phyloP scores from a whole-genome alignment of 2,797 vertebrate species.

The Chaenodraco wilsoni region DNA sequence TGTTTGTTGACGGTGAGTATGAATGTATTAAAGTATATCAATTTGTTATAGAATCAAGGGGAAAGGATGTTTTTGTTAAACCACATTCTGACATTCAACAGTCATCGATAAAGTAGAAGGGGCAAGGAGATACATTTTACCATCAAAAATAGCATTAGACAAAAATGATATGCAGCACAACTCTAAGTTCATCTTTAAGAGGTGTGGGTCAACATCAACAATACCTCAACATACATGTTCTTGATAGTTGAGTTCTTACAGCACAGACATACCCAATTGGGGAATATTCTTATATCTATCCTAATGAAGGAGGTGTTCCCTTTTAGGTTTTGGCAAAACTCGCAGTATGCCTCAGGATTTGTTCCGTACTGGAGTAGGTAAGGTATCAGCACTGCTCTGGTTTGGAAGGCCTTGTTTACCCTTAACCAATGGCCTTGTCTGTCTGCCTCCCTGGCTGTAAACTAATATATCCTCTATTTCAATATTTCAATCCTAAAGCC shows the following conservation, averaged over 20 bases:
- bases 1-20: no score
- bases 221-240: neutral
- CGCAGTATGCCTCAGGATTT: constrained; percentile 82
- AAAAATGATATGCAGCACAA: neutral
- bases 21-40: no score
- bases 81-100: neutral
- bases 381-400: constrained; percentile 66
- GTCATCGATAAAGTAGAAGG: neutral
- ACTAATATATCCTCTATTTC: constrained; percentile 64
- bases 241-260: neutral
- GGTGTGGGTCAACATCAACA: neutral
- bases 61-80: neutral
- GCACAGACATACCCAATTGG: neutral
- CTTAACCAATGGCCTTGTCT: constrained; percentile 54
- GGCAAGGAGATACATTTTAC: neutral
- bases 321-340: constrained; percentile 82
- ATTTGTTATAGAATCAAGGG: neutral
- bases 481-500: constrained; percentile 14
- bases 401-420: constrained; percentile 47
- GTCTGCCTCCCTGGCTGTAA: constrained; percentile 63
- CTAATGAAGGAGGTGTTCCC: constrained; percentile 73
- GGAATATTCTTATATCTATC: constrained; percentile 24
- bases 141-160: neutral
- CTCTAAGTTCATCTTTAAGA: no score
- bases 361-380: constrained; percentile 79